Conservation (phyloP, 2,113 vertebrate genomes). For the Rhea pennata region DNA sequence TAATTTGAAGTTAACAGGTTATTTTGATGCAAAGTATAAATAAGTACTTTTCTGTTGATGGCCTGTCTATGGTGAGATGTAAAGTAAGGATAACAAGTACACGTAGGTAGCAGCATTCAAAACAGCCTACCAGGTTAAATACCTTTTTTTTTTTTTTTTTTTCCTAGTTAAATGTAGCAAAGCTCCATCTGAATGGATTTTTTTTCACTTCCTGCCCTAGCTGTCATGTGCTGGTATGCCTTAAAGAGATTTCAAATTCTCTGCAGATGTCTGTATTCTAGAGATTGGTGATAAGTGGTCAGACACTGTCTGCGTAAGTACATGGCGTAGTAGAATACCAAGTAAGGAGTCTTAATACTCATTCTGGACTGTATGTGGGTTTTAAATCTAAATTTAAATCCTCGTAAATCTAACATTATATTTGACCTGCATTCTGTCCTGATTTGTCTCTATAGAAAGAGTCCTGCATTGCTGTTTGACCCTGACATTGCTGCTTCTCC, state of each 20-base stretch:
- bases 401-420: background rate
- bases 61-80: background rate
- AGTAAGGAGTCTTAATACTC: too few relatives aligned
- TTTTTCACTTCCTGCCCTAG: background rate
- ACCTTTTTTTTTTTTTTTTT: background rate
- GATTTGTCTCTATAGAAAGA: background rate
- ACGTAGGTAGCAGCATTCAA: background rate
- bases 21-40: background rate
- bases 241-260: background rate
- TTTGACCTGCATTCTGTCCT: background rate
- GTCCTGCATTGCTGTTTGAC: background rate
- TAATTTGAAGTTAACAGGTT: background rate
- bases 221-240: background rate
- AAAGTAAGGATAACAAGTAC: background rate
- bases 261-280: background rate
- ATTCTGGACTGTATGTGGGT: background rate
- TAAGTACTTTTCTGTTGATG: background rate
- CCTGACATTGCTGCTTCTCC: background rate
- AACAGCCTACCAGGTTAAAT: background rate
- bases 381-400: background rate
- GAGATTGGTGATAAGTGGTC: too few relatives aligned
- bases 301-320: background rate
- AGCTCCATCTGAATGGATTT: background rate
- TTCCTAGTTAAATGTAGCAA: background rate
- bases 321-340: background rate